Evolutionary conservation across 1,140 invertebrate species (phyloP), one percentile per base, ranked within the genome.

Genomic region (Penaeus vannamei): DNA sequence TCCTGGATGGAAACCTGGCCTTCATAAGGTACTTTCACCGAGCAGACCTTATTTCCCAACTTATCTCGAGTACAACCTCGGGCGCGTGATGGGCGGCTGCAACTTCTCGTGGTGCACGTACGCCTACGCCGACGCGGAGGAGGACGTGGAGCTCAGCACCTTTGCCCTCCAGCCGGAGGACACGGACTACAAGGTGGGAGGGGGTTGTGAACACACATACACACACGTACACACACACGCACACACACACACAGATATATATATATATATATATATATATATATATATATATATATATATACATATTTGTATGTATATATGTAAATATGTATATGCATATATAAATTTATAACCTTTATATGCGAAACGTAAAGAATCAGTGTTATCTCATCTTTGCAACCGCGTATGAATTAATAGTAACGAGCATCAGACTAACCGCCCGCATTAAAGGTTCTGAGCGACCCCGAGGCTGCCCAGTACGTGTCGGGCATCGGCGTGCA

Each of bases 401-500:
- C 53, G 17, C 53, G n/a, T n/a, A n/a, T n/a, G n/a, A n/a, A n/a
- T n/a, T n/a, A n/a, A n/a, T n/a, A 42, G 5, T 5, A 36, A 42
- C 8, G 8, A 42, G 1, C 4, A 10, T 53, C 12, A 14, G 20
- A n/a, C 0, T 76, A 60, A 36, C 22, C 53, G n/a, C 17, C 77
- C 62, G 14, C 85, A 7, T 59, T 0, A 32, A 62, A 95, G 95
- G 91, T 96, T 2, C 91, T 94, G 1, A 90, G 92, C 23, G 93
- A 95, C 84, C 92, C 93, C 1, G 92, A 93, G 72, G 94, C 95
- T 0, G 92, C 94, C 36, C 92, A 95, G n/a, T 98, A 96, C 92
- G 93, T 97, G 19, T 94, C 95, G 92, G 97, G 97, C 26, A 94
- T 98, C 8, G 97, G 94, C 1, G 94, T 97, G 2, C 97, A 98